Evolutionary conservation across 23 tunicate genomes (phyloP).

Genomic region (Diplosoma virens): DNA sequence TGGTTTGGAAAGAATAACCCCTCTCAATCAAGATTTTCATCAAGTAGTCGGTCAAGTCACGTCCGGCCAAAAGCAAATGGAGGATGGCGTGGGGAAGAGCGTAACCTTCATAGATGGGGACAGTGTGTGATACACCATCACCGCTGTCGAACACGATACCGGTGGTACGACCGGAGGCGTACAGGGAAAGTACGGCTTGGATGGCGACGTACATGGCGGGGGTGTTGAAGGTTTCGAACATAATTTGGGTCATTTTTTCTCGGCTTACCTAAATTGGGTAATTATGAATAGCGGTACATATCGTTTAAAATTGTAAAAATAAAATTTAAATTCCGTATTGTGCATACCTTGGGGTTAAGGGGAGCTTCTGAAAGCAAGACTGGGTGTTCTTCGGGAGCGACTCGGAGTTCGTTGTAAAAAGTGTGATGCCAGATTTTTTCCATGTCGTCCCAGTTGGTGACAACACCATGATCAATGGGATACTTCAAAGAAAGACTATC

Average conservation of each 20-base stretch:
- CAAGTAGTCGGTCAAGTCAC: slow-evolving; percentile 66
- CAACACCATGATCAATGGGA: slow-evolving; percentile 82
- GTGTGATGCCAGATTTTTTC: slow-evolving; percentile 95
- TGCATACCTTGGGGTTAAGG: slow-evolving; percentile 67
- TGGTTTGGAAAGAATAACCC: slow-evolving; percentile 68
- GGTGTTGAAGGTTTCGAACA: slow-evolving; percentile 66
- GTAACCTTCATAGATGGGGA: slow-evolving; percentile 65
- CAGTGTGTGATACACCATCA: slow-evolving; percentile 71
- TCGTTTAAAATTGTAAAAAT: too few species aligned
- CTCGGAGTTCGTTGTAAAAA: slow-evolving; percentile 87
- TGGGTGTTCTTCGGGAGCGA: slow-evolving; percentile 87
- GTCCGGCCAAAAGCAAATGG: slow-evolving; percentile 68
- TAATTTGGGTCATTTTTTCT: slow-evolving; percentile 80
- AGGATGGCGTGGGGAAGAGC: slow-evolving; percentile 77
- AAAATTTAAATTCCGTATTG: too few species aligned
- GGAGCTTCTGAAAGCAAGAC: slow-evolving; percentile 79
- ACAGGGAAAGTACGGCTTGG: slow-evolving; percentile 67
- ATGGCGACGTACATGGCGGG: slow-evolving; percentile 60
- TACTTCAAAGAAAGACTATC: slow-evolving; percentile 73
- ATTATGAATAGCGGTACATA: too few species aligned
- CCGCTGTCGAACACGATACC: slow-evolving; percentile 82
- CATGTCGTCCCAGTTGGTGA: slow-evolving; percentile 94
- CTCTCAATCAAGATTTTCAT: slow-evolving; percentile 77
- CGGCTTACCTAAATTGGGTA: slow-evolving; percentile 38
- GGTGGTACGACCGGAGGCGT: slow-evolving; percentile 84